Evolutionary conservation across 2,888 invertebrate species (phyloP), one percentile per base, ranked within the genome.

Genomic region (Cosmorhoe ocellata): DNA sequence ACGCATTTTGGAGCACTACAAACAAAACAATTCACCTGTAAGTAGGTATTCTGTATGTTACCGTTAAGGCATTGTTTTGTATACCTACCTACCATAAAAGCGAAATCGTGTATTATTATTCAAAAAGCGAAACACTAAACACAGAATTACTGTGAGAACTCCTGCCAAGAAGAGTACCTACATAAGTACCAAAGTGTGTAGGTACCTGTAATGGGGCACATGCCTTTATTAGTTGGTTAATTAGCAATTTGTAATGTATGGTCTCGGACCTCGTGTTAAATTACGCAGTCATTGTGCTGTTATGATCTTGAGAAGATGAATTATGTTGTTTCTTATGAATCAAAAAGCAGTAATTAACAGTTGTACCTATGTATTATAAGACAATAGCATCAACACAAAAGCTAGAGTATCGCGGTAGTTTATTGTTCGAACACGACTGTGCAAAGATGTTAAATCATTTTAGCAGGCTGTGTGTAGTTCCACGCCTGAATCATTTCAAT

Each of bases 41-140:
- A 22, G 42, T 38, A 45, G 54, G 42, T 51, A 30, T 42, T 51
- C 36, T 46, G 26, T 46, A 24, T 30, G 36, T 38, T 61, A 62
- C 74, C 66, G 64, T 68, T 72, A 72, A 45, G 41, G 55, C 30
- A 46, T 40, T 48, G 50, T 61, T 37, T 59, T 3, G 18, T n/a
- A 5, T 18, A 18, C 3, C 3, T 24, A 24, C 6, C 6, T 24
- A 57, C 61, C 58, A 55, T 66, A 67, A 64, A 66, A 61, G 63
- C 60, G 30, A 65, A 64, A 65, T 49, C 61, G 58, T 64, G 64
- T 58, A 59, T 39, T 58, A 59, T 39, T 48, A 37, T 40, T 47
- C 44, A 57, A 62, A 61, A 67, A 31, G 39, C 45, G 32, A 50
- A 58, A 60, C 52, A 28, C 9, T n/a, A 43, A 53, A 39, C 18